These are phyloP conservation scores for Austrofundulus limnaeus DNA, from an alignment of 2,113 vertebrate genomes.

Conservation along the genomic window DNA sequence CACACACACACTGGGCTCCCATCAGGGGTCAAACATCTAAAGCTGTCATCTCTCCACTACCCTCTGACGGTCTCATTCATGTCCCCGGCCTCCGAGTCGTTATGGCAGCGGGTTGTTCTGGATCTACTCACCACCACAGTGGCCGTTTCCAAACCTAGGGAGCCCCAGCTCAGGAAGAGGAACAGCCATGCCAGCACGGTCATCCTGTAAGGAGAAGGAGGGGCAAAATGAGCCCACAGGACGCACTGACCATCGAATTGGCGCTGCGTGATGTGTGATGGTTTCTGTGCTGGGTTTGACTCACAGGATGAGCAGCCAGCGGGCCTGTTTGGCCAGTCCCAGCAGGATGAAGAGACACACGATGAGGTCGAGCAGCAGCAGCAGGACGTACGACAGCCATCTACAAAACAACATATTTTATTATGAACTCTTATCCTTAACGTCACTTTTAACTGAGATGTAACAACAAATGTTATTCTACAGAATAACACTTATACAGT, in stretches of 20 bases:
- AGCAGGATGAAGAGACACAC: conserved; percentile 90
- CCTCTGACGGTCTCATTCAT: conserved; percentile 20
- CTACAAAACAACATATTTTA: conserved; percentile 59
- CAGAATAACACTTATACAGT: too few species aligned
- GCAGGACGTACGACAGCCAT: conserved; percentile 88
- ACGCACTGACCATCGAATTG: conserved; percentile 26
- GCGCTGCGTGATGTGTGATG: background rate
- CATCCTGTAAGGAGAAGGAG: conserved; percentile 76
- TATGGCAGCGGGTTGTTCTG: background rate
- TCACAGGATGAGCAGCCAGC: conserved; percentile 91
- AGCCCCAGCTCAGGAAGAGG: conserved; percentile 90
- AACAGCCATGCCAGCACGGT: conserved; percentile 86
- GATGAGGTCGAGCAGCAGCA: conserved; percentile 87
- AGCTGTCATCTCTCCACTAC: conserved; percentile 34
- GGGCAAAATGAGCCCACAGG: conserved; percentile 34
- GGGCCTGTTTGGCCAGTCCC: conserved; percentile 89
- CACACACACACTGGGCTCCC: conserved; percentile 29
- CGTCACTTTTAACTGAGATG: too few species aligned
- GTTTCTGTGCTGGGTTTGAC: conserved; percentile 49
- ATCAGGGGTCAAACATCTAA: conserved; percentile 39
- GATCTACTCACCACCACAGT: conserved; percentile 86
- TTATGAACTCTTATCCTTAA: background rate
- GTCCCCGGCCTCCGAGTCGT: background rate
- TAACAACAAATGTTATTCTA: too few species aligned
- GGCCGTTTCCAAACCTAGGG: conserved; percentile 88